Evolutionary conservation across 2,113 vertebrate genomes (phyloP).

Genomic region (Elanoides forficatus): DNA sequence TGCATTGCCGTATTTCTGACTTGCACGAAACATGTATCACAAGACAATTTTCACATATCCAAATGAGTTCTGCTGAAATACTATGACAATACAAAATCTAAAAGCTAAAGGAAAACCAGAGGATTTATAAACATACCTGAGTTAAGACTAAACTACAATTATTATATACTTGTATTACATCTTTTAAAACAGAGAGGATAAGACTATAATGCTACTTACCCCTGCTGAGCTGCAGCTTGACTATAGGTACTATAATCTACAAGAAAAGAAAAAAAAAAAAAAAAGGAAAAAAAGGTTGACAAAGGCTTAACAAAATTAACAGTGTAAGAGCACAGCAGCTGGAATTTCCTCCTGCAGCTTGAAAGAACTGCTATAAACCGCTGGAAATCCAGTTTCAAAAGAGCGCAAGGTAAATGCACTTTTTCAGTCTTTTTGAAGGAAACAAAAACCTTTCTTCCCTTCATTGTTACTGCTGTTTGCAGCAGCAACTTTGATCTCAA

Average conservation of each 20-base stretch:
- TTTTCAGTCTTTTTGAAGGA: background rate
- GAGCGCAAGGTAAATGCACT: slow-evolving; percentile 11
- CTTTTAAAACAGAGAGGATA: background rate
- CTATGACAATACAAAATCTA: background rate
- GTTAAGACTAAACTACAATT: background rate
- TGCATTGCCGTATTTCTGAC: fast-evolving
- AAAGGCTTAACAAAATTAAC: background rate
- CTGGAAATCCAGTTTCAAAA: background rate
- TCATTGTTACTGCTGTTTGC: background rate
- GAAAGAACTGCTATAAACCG: background rate
- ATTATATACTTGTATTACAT: background rate
- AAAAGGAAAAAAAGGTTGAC: background rate
- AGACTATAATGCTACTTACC: slow-evolving; percentile 76
- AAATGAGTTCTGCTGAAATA: background rate
- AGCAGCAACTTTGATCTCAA: slow-evolving; percentile 41
- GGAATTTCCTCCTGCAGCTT: slow-evolving; percentile 24
- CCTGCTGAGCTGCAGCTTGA: slow-evolving; percentile 90
- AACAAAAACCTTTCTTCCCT: slow-evolving; percentile 24
- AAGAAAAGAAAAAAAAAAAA: background rate
- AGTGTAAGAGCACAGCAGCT: background rate
- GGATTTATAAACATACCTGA: background rate
- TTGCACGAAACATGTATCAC: fast-evolving
- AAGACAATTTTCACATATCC: background rate
- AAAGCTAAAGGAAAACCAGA: background rate
- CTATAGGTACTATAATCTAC: slow-evolving; percentile 95